phyloP scores from a whole-genome alignment of 2,113 vertebrate species.

The Aplodontia rufa region DNA sequence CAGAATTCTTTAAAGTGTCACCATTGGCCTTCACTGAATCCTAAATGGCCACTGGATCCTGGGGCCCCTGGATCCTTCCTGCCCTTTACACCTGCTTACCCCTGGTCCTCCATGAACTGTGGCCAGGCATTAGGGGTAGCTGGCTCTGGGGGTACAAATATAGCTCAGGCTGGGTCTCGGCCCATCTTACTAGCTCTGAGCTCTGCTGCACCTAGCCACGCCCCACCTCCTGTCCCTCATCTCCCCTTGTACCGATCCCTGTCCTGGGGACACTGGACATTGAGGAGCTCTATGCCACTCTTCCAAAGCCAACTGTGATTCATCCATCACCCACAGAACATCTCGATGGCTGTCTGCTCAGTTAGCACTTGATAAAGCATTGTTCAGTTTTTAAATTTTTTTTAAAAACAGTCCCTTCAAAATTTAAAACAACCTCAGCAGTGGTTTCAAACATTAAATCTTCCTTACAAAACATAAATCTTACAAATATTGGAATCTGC shows the following conservation, averaged over 20 bases:
- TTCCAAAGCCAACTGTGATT: not conserved
- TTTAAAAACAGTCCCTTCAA: slow-evolving; percentile 27
- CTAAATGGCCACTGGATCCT: not conserved
- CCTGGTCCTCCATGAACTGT: not conserved
- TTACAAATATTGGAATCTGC: not conserved
- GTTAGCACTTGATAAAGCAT: slow-evolving; percentile 34
- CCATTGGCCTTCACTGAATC: not conserved
- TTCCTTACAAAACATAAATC: slow-evolving; percentile 51
- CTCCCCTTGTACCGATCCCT: not conserved
- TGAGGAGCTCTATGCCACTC: not conserved
- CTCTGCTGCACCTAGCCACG: not conserved
- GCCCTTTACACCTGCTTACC: not conserved
- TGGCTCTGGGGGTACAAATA: not conserved
- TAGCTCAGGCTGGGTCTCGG: not conserved
- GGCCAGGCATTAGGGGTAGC: not conserved
- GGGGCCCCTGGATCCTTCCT: not conserved
- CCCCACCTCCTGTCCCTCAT: not conserved
- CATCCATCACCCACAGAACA: not conserved
- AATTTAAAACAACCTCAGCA: slow-evolving; percentile 60
- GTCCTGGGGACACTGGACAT: not conserved
- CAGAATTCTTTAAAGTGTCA: not conserved
- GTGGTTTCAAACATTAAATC: slow-evolving; percentile 46
- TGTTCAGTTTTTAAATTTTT: slow-evolving; percentile 38
- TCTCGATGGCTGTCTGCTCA: not conserved
- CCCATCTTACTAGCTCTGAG: not conserved